Percentiles rank a stretch among this genome's conserved stretches.
Conservation (phyloP, 2,888 invertebrate species). For the Melinopterus prodromus region DNA sequence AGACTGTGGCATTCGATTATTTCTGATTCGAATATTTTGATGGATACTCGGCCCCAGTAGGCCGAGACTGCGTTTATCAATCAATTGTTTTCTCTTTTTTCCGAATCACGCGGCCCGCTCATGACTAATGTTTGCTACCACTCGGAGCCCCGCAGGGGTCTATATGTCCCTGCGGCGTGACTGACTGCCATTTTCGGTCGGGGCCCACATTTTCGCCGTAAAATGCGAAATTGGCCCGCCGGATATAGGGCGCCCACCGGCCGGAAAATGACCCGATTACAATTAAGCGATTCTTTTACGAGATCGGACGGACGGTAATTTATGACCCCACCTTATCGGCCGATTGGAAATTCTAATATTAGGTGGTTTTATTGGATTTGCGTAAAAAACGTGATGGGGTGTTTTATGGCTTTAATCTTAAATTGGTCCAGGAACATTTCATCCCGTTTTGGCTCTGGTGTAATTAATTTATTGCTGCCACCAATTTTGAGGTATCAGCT, state of each 20-base stretch:
- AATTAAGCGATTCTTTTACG: constrained; percentile 21
- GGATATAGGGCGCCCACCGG: constrained; percentile 5
- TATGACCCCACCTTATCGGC: background rate
- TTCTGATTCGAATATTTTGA: constrained; percentile 37
- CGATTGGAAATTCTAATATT: constrained; percentile 4
- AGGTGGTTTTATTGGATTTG: background rate
- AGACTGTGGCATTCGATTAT: constrained; percentile 32
- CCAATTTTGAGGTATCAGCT: background rate
- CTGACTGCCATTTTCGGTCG: constrained; percentile 30
- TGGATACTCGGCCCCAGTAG: constrained; percentile 34
- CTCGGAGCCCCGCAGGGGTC: constrained; percentile 30
- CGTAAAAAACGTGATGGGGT: background rate
- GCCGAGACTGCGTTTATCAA: constrained; percentile 33
- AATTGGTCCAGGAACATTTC: background rate
- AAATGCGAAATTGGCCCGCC: constrained; percentile 24
- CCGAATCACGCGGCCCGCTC: constrained; percentile 29
- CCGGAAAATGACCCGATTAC: constrained; percentile 16
- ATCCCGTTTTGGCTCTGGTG: background rate
- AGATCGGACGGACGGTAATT: constrained; percentile 7
- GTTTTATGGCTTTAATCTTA: background rate
- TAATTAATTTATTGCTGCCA: background rate
- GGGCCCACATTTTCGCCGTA: constrained; percentile 17
- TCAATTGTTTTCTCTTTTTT: constrained; percentile 28
- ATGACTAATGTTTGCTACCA: constrained; percentile 37
- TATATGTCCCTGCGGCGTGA: constrained; percentile 32